Evolutionary conservation across 2,113 vertebrate species (phyloP).

Genomic region (Osmerus mordax): DNA sequence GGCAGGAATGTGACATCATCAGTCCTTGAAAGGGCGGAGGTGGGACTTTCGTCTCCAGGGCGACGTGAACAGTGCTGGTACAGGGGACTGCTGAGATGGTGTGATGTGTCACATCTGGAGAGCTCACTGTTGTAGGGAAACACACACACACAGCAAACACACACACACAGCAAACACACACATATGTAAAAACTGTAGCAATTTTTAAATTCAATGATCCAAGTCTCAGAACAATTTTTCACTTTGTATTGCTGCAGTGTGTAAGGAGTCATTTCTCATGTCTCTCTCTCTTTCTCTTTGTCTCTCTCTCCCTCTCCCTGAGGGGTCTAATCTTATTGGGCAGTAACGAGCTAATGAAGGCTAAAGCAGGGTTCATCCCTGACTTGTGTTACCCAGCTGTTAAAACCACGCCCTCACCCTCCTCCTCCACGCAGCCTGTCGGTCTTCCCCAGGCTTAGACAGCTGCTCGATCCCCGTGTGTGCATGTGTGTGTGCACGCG

Average conservation of each 20-base stretch:
- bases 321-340: slow-evolving; percentile 5
- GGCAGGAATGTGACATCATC: slow-evolving; percentile 15
- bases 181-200: neutral
- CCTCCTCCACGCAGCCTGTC: neutral
- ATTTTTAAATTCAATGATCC: neutral
- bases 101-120: slow-evolving; percentile 24
- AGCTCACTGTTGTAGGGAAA: neutral
- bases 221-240: neutral
- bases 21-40: neutral
- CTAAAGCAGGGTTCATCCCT: slow-evolving; percentile 6
- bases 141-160: too few species aligned
- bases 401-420: neutral
- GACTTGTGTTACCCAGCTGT: slow-evolving; percentile 5
- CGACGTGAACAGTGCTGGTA: slow-evolving; percentile 8
- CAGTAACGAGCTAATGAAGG: slow-evolving; percentile 10
- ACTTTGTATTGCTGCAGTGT: too few species aligned
- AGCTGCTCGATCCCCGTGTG: neutral
- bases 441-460: slow-evolving; percentile 18
- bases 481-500: too few species aligned
- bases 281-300: neutral
- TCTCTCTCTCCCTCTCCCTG: neutral
- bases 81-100: slow-evolving; percentile 7
- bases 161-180: neutral
- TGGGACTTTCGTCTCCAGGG: neutral
- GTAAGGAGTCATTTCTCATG: too few species aligned